A percentile compares a stretch with the other conserved stretches of the same genome.
These are phyloP conservation scores for Beaufortia kweichowensis DNA, from an alignment of 2,113 vertebrate species.

Conservation along the genomic window DNA sequence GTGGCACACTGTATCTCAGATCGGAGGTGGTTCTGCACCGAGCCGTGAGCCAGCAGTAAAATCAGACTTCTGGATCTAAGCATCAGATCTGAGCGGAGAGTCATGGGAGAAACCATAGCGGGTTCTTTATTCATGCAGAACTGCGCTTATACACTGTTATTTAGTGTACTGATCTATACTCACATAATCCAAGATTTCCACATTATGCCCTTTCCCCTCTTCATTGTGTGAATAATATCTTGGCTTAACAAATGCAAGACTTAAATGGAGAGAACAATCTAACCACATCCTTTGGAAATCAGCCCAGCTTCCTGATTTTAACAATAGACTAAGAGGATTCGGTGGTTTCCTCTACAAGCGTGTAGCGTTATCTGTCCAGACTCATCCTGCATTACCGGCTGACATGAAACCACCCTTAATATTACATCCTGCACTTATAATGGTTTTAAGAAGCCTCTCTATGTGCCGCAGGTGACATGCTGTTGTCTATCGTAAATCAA, in stretches of 20 bases:
- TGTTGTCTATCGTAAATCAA: background rate
- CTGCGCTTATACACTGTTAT: conserved; percentile 7
- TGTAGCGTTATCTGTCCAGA: background rate
- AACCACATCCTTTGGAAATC: conserved; percentile 37
- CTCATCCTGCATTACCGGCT: background rate
- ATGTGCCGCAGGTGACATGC: background rate
- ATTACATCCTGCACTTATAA: background rate
- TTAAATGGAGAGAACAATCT: conserved; percentile 32
- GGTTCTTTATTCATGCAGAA: conserved; percentile 13
- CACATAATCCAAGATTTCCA: background rate
- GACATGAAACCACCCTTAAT: conserved; percentile 4
- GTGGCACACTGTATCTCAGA: conserved; percentile 12
- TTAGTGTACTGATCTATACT: conserved; percentile 14
- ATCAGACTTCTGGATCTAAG: background rate
- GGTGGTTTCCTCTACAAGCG: conserved; percentile 6
- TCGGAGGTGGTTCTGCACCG: background rate
- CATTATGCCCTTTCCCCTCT: background rate
- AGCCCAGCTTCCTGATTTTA: conserved; percentile 27
- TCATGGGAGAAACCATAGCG: background rate
- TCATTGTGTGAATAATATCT: conserved; percentile 23
- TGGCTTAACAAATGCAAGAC: conserved; percentile 24
- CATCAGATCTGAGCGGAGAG: background rate
- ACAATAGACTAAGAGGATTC: conserved; percentile 15
- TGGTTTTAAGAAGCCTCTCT: background rate
- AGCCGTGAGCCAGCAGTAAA: conserved; percentile 9